Percentiles rank a stretch among this genome's conserved stretches.
phyloP scores from a whole-genome alignment of 2,797 vertebrate species.

The Rhodeus uyekii region DNA sequence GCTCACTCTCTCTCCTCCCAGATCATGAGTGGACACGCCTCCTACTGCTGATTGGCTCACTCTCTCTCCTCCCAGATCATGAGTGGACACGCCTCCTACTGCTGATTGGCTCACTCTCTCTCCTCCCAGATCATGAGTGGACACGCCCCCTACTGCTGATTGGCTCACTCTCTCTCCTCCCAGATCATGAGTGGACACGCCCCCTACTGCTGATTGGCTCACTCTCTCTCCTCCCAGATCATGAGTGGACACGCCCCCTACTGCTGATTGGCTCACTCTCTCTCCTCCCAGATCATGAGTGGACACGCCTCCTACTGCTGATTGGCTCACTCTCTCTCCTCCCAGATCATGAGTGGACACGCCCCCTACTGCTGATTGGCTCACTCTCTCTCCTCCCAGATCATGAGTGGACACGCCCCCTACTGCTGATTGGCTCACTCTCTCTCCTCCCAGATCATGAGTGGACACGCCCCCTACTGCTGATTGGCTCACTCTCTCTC shows the following conservation, averaged over 20 bases:
- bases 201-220: not conserved
- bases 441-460: no score
- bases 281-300: not conserved
- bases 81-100: no score
- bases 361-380: not conserved
- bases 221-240: not conserved
- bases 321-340: not conserved
- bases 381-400: no score
- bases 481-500: no score
- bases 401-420: no score
- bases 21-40: no score
- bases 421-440: no score
- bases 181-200: not conserved
- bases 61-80: no score
- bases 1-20: no score
- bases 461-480: no score
- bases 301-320: not conserved
- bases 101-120: not conserved
- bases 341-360: not conserved
- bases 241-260: not conserved
- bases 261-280: not conserved
- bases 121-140: not conserved
- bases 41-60: no score
- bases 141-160: not conserved
- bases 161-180: not conserved